Conservation (phyloP, 1,140 invertebrate species). For the Bombus waltoni region DNA sequence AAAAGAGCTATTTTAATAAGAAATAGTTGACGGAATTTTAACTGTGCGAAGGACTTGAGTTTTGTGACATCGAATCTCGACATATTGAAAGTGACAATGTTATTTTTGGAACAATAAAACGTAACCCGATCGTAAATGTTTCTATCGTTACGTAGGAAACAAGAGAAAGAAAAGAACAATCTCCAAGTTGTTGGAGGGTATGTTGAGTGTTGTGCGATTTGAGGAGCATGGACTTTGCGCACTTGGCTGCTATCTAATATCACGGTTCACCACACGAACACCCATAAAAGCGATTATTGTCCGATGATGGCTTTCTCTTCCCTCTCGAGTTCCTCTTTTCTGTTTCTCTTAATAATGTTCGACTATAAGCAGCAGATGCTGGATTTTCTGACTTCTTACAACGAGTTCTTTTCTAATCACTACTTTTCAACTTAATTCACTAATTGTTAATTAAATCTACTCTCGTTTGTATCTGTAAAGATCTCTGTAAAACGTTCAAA, state of each 20-base stretch:
- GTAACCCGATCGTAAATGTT: background rate
- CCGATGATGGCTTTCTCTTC: conserved; percentile 74
- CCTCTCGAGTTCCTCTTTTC: conserved; percentile 35
- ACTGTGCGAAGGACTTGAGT: too few relatives aligned
- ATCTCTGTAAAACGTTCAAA: background rate
- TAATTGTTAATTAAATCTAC: conserved; percentile 9
- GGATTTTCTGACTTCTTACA: conserved; percentile 64
- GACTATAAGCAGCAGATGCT: conserved; percentile 68
- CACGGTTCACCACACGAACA: conserved; percentile 74
- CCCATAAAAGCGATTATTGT: conserved; percentile 79
- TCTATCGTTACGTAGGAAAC: conserved; percentile 13
- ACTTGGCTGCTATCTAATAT: conserved; percentile 73
- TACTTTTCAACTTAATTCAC: background rate
- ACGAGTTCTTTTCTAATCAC: background rate
- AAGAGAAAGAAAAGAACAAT: conserved; percentile 57
- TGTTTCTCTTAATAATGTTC: conserved; percentile 67
- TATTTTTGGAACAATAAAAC: too few relatives aligned
- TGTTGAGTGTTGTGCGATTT: conserved; percentile 62
- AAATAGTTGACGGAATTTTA: too few relatives aligned
- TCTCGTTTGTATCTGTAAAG: background rate
- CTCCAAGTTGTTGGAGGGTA: conserved; percentile 60
- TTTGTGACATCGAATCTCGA: too few relatives aligned
- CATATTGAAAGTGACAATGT: background rate
- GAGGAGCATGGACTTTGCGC: conserved; percentile 64
- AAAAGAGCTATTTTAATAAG: too few relatives aligned